A percentile compares a stretch with the other conserved stretches of the same genome.
Evolutionary conservation across 2,888 invertebrate genomes (phyloP).

Genomic region (Mimachlamys varia): DNA sequence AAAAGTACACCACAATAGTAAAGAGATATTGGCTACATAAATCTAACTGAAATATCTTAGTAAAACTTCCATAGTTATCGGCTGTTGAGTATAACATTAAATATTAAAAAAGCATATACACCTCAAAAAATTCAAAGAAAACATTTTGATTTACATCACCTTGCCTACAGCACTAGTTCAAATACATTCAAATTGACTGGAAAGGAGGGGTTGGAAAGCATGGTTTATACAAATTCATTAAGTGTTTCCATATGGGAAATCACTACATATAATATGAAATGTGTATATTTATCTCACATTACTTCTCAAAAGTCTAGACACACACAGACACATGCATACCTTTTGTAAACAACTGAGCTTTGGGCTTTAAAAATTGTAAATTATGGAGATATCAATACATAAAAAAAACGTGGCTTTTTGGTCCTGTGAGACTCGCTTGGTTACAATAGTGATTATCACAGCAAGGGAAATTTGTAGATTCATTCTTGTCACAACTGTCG

Average conservation of each 20-base stretch:
- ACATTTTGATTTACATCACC: background rate
- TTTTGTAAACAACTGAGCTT: conserved; percentile 34
- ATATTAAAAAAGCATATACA: background rate
- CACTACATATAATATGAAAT: background rate
- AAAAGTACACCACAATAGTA: conserved; percentile 6
- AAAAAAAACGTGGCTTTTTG: conserved; percentile 31
- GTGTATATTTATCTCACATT: background rate
- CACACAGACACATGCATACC: conserved; percentile 30
- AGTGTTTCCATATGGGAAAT: background rate
- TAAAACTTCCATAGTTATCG: background rate
- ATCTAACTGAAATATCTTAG: background rate
- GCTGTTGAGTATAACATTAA: background rate
- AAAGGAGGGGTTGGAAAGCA: background rate
- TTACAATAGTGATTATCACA: conserved; percentile 12
- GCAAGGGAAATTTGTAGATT: conserved; percentile 36
- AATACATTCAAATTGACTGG: conserved; percentile 11
- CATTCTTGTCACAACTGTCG: conserved; percentile 4
- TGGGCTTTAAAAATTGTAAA: conserved; percentile 31
- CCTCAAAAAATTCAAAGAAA: background rate
- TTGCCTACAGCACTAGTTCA: conserved; percentile 16
- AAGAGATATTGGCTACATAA: background rate
- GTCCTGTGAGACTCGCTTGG: conserved; percentile 36
- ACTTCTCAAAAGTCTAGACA: background rate
- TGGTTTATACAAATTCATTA: background rate
- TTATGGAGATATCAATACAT: conserved; percentile 34